A percentile compares a stretch with the other conserved stretches of the same genome.
These are phyloP conservation scores for Lomographa bimaculata DNA, from an alignment of 2,888 invertebrate species.

Conservation along the genomic window DNA sequence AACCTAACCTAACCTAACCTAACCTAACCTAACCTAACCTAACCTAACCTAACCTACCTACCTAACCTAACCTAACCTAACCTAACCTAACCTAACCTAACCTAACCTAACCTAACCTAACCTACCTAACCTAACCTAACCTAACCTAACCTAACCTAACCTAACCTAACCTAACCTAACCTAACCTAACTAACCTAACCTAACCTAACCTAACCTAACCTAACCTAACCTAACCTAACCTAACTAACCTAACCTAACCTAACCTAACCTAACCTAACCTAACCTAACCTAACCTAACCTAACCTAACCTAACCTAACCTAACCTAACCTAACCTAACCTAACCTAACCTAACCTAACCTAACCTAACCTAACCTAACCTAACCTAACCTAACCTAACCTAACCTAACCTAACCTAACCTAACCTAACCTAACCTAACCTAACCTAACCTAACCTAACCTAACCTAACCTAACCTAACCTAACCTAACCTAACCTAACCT, in stretches of 20 bases:
- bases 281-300: constrained; percentile 23
- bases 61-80: constrained; percentile 28
- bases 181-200: constrained; percentile 24
- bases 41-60: constrained; percentile 27
- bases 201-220: constrained; percentile 28
- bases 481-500: constrained; percentile 20
- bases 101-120: constrained; percentile 21
- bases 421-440: constrained; percentile 24
- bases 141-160: constrained; percentile 25
- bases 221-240: constrained; percentile 22
- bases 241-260: constrained; percentile 19
- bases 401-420: constrained; percentile 25
- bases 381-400: constrained; percentile 20
- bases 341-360: constrained; percentile 28
- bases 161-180: constrained; percentile 24
- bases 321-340: constrained; percentile 28
- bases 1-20: constrained; percentile 25
- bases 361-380: constrained; percentile 22
- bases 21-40: constrained; percentile 26
- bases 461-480: constrained; percentile 22
- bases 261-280: constrained; percentile 24
- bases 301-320: constrained; percentile 30
- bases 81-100: constrained; percentile 14
- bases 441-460: constrained; percentile 24
- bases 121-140: constrained; percentile 21